Base-by-base conservation (phyloP, 2,113 vertebrate species). In the Silurus meridionalis region DNA sequence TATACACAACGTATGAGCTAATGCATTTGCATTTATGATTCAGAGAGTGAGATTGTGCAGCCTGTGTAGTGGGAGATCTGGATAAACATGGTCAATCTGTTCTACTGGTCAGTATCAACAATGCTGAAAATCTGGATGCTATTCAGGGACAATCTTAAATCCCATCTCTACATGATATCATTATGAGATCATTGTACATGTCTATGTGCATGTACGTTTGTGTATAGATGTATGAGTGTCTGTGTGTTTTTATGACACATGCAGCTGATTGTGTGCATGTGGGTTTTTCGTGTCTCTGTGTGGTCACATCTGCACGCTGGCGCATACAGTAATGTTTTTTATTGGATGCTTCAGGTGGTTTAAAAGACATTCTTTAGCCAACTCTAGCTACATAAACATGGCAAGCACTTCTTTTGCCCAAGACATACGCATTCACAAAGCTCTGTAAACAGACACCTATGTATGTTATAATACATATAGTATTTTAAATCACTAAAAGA, bases 81-180 rank as follows among this genome's bases (percentile, higher is more conserved):
- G 71, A 77, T 87, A 67, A 83, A 83, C 60, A 87, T 55, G 86
- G 80, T 52, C 75, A 75, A 46, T 83, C 71, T 67, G 50, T 83
- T 55, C 72, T 74, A 77, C 37, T 63, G 83, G 83, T 84, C 57
- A 83, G 37, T 64, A 74, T 87, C 80, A 75, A 64, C 71, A 84
- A 1, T 46, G 53, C 67, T 50, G 13, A 66, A 74, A 60, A 84
- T 75, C 67, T 77, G 25, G 80, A 84, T 57, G 48, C 80, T 46
- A 66, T 57, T 83, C 71, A 87, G 50, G 57, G 53, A 77, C 52
- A 60, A 80, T 86, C 66, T 86, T 58, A 50, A 86, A 74, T 74
- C 79, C 85, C 67, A 53, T 74, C 57, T 82, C 67, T 75, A 60
- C 67, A 64, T 83, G 74, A 78, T 67, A 87, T 61, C 69, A 86